Conservation (phyloP, 92 coral and sea anemone species). For the Actinostola sp. region DNA sequence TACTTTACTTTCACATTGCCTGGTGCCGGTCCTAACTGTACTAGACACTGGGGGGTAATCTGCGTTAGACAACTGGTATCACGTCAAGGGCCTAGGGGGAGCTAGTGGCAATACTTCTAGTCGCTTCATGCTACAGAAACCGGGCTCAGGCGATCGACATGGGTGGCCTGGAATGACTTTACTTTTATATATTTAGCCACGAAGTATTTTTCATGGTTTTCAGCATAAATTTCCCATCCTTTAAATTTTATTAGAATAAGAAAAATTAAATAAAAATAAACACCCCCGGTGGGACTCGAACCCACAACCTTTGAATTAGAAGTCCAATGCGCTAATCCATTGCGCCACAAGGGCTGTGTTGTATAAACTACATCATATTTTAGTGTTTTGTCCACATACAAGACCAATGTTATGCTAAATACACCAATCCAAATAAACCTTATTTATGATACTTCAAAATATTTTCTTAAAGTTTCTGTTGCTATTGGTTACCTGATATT, state of each 20-base stretch:
- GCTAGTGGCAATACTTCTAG: too few relatives aligned
- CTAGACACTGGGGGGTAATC: too few relatives aligned
- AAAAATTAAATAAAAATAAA: background rate
- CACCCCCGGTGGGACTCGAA: constrained; percentile 99
- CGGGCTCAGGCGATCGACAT: too few relatives aligned
- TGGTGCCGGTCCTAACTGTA: too few relatives aligned
- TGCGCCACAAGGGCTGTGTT: constrained; percentile 85
- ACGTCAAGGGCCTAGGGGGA: too few relatives aligned
- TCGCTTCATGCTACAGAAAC: too few relatives aligned
- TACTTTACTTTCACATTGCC: too few relatives aligned
- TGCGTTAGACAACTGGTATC: too few relatives aligned
- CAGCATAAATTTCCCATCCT: too few relatives aligned
- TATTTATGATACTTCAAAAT: background rate
- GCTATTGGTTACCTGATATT: background rate
- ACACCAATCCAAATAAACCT: background rate
- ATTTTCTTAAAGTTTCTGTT: background rate
- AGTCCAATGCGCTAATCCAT: constrained; percentile 98
- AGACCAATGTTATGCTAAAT: background rate
- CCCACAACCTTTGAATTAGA: constrained; percentile 99
- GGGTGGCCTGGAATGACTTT: too few relatives aligned
- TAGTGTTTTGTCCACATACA: background rate
- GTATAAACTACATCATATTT: background rate
- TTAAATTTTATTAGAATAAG: background rate
- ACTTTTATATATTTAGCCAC: too few relatives aligned
- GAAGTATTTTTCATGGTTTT: too few relatives aligned